These are phyloP conservation scores for Oikopleura albicans DNA, from an alignment of 23 tunicate species.

Conservation along the genomic window DNA sequence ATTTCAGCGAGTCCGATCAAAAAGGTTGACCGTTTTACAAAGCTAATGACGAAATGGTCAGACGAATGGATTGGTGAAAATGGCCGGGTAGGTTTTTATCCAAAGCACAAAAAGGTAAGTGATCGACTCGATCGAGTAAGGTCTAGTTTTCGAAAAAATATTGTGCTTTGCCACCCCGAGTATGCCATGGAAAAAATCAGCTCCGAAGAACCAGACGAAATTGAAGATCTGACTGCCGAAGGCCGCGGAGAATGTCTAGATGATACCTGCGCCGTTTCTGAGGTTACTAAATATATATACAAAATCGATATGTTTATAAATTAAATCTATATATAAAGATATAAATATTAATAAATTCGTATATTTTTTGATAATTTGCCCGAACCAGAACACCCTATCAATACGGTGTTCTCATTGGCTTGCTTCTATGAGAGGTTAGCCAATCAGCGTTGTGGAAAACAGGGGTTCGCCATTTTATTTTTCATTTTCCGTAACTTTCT, in stretches of 20 bases:
- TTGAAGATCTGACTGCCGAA: not conserved
- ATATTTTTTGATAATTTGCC: too few species aligned
- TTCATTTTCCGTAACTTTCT: too few species aligned
- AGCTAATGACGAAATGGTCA: not conserved
- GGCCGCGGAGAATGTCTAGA: not conserved
- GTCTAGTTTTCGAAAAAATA: not conserved
- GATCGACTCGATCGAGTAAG: not conserved
- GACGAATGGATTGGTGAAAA: not conserved
- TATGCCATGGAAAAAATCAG: too few species aligned
- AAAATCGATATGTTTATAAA: too few species aligned
- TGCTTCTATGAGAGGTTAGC: too few species aligned
- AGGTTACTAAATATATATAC: too few species aligned
- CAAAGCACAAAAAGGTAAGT: not conserved
- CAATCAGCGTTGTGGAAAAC: too few species aligned
- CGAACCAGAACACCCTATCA: too few species aligned
- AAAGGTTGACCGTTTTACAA: not conserved
- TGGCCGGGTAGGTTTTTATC: not conserved
- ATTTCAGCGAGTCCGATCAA: not conserved
- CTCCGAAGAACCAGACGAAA: not conserved
- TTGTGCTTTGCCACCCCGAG: not conserved
- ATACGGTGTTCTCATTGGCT: too few species aligned
- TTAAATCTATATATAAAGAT: too few species aligned
- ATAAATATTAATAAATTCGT: too few species aligned
- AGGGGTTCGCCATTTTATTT: too few species aligned
- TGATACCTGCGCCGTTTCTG: not conserved